A percentile compares a stretch with the other conserved stretches of the same genome.
These are phyloP conservation scores for Conopomorpha cramerella DNA, from an alignment of 1,140 invertebrate species.

Conservation along the genomic window DNA sequence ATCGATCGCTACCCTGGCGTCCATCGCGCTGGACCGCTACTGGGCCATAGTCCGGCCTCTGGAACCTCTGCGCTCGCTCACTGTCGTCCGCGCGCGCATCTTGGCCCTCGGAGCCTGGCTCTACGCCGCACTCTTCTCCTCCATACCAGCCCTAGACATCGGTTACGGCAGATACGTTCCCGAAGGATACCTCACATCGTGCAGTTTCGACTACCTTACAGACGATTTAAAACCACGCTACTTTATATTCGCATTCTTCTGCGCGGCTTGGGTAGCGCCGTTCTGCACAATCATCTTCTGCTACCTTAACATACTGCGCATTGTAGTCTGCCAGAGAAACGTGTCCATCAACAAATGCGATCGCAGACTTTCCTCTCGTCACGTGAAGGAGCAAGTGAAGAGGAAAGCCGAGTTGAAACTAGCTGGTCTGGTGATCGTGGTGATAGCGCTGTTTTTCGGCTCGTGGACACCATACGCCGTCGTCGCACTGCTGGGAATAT, in stretches of 20 bases:
- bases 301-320: constrained; percentile 70
- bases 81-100: constrained; percentile 63
- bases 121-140: constrained; percentile 70
- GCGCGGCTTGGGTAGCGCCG: constrained; percentile 71
- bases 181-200: constrained; percentile 79
- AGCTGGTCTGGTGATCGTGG: constrained; percentile 66
- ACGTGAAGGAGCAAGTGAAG: constrained; percentile 67
- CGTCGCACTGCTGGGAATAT: constrained; percentile 73
- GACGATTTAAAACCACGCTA: constrained; percentile 57
- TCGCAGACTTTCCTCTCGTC: constrained; percentile 51
- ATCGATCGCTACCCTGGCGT: constrained; percentile 71
- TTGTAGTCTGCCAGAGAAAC: constrained; percentile 62
- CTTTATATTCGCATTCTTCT: constrained; percentile 71
- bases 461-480: constrained; percentile 79
- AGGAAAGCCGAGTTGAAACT: constrained; percentile 69
- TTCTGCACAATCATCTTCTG: constrained; percentile 71
- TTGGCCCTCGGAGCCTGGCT: constrained; percentile 71
- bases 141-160: constrained; percentile 69
- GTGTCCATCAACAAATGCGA: constrained; percentile 29
- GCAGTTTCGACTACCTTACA: constrained; percentile 80
- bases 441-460: constrained; percentile 72
- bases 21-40: constrained; percentile 73
- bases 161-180: constrained; percentile 75
- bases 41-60: constrained; percentile 74
- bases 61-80: constrained; percentile 65